Conservation (phyloP, 2,797 vertebrate genomes). For the Lagodon rhomboides region DNA sequence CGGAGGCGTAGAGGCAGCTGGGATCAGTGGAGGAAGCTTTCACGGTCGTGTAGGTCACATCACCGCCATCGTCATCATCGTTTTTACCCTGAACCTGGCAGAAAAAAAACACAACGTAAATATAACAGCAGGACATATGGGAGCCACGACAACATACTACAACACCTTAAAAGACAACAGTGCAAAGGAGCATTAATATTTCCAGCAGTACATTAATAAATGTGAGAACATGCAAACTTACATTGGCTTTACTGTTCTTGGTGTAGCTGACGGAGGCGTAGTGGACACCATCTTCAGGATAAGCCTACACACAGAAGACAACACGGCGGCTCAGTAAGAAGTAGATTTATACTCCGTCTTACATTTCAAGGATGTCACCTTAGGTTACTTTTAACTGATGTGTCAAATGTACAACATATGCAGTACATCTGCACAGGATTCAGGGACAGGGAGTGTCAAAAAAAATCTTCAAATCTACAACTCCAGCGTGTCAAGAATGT, state of each 20-base stretch:
- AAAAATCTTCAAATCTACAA: no score
- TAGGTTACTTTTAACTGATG: neutral
- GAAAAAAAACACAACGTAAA: neutral
- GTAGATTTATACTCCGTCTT: neutral
- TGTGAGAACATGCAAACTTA: no score
- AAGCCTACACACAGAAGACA: neutral
- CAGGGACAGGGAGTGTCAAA: neutral
- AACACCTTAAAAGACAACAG: neutral
- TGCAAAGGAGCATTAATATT: neutral
- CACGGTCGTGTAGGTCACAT: conserved; percentile 34
- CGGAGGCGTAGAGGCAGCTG: conserved; percentile 2
- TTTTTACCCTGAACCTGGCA: neutral
- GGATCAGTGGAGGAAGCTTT: conserved; percentile 16
- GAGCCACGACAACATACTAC: fast-evolving
- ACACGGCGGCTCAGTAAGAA: neutral
- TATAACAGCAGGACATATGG: neutral
- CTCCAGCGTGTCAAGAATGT: no score
- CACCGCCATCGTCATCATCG: neutral
- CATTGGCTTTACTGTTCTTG: neutral
- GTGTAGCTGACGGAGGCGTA: conserved; percentile 3
- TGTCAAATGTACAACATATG: neutral
- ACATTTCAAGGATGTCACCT: neutral
- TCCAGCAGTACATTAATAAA: neutral
- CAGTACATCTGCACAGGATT: neutral
- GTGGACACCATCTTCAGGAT: neutral